Conservation (phyloP, 2,888 invertebrate genomes). For the Cyaniris semiargus region DNA sequence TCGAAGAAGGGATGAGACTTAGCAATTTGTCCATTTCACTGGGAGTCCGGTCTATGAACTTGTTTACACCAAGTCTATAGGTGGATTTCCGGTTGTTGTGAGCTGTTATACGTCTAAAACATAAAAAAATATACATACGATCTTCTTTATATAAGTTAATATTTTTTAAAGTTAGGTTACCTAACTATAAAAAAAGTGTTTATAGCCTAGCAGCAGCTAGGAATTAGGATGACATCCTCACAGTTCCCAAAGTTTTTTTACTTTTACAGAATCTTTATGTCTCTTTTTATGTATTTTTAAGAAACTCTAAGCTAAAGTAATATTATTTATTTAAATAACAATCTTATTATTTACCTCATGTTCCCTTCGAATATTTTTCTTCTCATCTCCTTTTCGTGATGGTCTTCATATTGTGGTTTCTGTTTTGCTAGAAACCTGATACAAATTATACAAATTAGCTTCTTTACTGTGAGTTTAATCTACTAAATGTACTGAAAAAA, state of each 20-base stretch:
- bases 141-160: no score
- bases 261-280: no score
- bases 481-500: neutral
- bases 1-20: constrained; percentile 50
- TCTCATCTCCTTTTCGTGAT: neutral
- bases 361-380: neutral
- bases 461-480: no score
- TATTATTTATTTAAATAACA: no score
- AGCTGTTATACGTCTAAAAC: constrained; percentile 49
- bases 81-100: constrained; percentile 54
- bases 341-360: neutral
- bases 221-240: no score
- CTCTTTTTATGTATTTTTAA: no score
- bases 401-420: neutral
- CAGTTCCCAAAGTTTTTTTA: no score
- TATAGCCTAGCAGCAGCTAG: no score
- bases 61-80: constrained; percentile 58
- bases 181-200: no score
- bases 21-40: constrained; percentile 54
- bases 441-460: neutral
- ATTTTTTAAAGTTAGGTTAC: no score
- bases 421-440: neutral
- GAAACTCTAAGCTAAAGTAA: no score
- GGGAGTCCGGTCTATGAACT: constrained; percentile 61
- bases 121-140: no score